Evolutionary conservation across 2,797 vertebrate genomes (phyloP).

Genomic region (Tapera naevia): DNA sequence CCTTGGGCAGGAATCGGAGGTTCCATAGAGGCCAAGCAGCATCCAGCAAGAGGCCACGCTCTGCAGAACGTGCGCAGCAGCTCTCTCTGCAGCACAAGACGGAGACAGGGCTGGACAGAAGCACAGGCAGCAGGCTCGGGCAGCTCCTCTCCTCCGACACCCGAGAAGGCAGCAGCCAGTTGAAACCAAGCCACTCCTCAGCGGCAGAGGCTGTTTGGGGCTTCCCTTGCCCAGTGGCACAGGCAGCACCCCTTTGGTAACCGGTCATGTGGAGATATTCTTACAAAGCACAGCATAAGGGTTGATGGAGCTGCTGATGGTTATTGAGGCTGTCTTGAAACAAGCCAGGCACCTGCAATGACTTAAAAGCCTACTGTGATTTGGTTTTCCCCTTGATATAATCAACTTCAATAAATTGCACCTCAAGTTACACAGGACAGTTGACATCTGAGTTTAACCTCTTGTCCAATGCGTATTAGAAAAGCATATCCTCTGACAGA

Average conservation of each 20-base stretch:
- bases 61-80: background rate
- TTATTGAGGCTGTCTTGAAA: background rate
- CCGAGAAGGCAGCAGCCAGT: background rate
- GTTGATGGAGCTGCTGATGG: background rate
- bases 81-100: background rate
- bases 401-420: background rate
- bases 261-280: fast-evolving
- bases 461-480: background rate
- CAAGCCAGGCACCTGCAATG: background rate
- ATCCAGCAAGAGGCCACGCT: fast-evolving
- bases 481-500: background rate
- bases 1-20: background rate
- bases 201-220: background rate
- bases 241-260: background rate
- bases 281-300: background rate
- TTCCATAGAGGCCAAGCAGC: background rate
- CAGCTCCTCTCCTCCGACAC: background rate
- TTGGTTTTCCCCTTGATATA: background rate
- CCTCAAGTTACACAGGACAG: background rate
- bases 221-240: background rate
- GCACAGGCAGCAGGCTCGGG: background rate
- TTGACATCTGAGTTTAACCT: background rate
- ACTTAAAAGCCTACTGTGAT: background rate
- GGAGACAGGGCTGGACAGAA: background rate
- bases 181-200: background rate